Conservation (phyloP, 2,113 vertebrate species). For the Lucifuga dentata region DNA sequence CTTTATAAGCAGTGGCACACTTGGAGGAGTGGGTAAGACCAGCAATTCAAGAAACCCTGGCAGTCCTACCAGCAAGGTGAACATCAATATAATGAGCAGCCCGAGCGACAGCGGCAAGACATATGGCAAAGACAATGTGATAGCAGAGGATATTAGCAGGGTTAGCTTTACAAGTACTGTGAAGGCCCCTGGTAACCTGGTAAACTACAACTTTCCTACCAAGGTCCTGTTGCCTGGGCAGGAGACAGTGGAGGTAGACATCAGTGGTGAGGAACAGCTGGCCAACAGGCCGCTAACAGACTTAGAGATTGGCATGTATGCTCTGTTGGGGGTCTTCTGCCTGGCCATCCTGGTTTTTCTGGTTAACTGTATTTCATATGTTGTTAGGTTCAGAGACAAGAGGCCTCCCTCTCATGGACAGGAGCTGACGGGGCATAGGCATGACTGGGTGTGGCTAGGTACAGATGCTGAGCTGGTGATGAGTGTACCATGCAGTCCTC, state of each 20-base stretch:
- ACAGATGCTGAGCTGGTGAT: slow-evolving; percentile 90
- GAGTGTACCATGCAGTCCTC: slow-evolving; percentile 82
- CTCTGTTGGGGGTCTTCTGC: slow-evolving; percentile 92
- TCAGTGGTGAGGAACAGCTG: slow-evolving; percentile 79
- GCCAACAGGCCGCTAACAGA: slow-evolving; percentile 87
- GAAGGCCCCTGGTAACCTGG: slow-evolving; percentile 84
- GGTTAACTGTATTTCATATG: slow-evolving; percentile 90
- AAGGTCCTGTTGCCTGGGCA: slow-evolving; percentile 82
- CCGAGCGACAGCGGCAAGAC: slow-evolving; percentile 54
- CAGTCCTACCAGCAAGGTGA: slow-evolving; percentile 59
- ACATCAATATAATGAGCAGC: slow-evolving; percentile 59
- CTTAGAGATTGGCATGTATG: slow-evolving; percentile 96
- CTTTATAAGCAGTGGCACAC: slow-evolving; percentile 75
- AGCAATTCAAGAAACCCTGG: slow-evolving; percentile 45
- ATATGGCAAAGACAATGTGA: slow-evolving; percentile 65
- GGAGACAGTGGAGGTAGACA: slow-evolving; percentile 55
- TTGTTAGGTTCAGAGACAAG: slow-evolving; percentile 90
- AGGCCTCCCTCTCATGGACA: slow-evolving; percentile 86
- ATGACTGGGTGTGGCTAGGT: slow-evolving; percentile 94
- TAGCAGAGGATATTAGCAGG: slow-evolving; percentile 67
- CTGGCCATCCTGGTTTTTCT: slow-evolving; percentile 95
- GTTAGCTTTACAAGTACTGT: slow-evolving; percentile 68
- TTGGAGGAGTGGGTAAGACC: slow-evolving; percentile 68
- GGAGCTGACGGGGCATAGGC: slow-evolving; percentile 89
- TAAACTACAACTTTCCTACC: slow-evolving; percentile 86